These are phyloP conservation scores for Cryptus viduatorius DNA, from an alignment of 2,888 invertebrate genomes.

Conservation along the genomic window DNA sequence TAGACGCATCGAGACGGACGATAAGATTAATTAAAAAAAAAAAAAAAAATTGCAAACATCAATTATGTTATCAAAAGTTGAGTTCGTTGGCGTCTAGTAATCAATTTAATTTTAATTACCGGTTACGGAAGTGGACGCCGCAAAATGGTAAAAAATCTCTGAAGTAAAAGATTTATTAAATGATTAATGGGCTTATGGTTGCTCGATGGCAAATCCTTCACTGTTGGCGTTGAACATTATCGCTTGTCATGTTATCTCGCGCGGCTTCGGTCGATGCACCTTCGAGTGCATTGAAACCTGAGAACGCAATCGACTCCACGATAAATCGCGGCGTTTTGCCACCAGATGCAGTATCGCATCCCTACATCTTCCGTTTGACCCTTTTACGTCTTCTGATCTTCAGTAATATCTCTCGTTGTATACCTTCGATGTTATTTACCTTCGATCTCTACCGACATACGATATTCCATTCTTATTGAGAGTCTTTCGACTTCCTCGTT, in stretches of 20 bases:
- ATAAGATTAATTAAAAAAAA: too few species aligned
- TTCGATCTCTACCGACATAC: constrained; percentile 31
- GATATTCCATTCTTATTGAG: constrained; percentile 62
- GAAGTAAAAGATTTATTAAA: not conserved
- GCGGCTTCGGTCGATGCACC: constrained; percentile 17
- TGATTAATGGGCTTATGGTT: constrained; percentile 2
- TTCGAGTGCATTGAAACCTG: constrained; percentile 46
- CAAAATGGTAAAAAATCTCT: not conserved
- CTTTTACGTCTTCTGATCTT: constrained; percentile 26
- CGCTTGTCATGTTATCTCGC: constrained; percentile 7
- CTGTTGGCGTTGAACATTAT: constrained; percentile 30
- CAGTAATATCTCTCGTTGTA: not conserved
- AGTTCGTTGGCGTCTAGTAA: too few species aligned
- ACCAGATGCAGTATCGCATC: constrained; percentile 16
- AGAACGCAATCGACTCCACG: constrained; percentile 50
- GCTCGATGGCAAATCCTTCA: constrained; percentile 16
- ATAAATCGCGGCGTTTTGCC: constrained; percentile 30
- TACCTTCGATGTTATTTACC: not conserved
- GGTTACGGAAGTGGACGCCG: not conserved
- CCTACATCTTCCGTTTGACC: constrained; percentile 50
- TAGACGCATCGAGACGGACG: too few species aligned
- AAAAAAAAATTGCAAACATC: too few species aligned
- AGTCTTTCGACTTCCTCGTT: constrained; percentile 33
- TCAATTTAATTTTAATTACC: not conserved
- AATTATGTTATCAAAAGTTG: too few species aligned